Evolutionary conservation across 2,888 invertebrate genomes (phyloP).

Genomic region (Odontocerum albicorne): DNA sequence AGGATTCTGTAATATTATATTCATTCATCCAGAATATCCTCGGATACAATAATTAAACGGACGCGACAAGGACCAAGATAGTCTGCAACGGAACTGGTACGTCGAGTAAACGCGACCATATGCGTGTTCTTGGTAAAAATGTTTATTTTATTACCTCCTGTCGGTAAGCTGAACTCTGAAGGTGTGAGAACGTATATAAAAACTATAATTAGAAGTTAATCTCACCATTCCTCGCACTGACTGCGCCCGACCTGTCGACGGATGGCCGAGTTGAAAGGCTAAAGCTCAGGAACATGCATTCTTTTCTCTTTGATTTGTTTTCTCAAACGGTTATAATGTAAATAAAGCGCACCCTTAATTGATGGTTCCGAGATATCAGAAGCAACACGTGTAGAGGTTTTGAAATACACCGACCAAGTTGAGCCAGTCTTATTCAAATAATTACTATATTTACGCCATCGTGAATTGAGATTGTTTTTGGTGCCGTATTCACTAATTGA

Average conservation of each 20-base stretch:
- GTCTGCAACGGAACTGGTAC: constrained; percentile 22
- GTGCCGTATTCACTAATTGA: too few relatives aligned
- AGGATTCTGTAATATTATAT: too few relatives aligned
- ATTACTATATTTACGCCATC: too few relatives aligned
- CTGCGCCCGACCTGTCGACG: constrained; percentile 24
- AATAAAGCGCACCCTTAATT: constrained; percentile 17
- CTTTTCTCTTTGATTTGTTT: constrained; percentile 22
- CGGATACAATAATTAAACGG: background rate
- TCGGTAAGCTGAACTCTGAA: constrained; percentile 31
- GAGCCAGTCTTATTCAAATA: too few relatives aligned
- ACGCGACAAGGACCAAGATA: background rate
- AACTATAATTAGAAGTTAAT: constrained; percentile 30
- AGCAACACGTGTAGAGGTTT: constrained; percentile 8
- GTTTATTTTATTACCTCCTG: constrained; percentile 35
- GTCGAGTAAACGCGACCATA: constrained; percentile 26
- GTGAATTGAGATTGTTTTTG: too few relatives aligned
- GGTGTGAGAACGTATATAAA: constrained; percentile 34
- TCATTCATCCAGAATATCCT: too few relatives aligned
- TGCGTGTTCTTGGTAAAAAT: constrained; percentile 30
- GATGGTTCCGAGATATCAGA: constrained; percentile 6
- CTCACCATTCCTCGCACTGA: constrained; percentile 20
- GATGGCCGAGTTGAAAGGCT: constrained; percentile 23
- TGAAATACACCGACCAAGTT: too few relatives aligned
- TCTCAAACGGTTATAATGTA: constrained; percentile 11
- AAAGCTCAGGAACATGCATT: constrained; percentile 17